Evolutionary conservation across 2,797 vertebrate genomes (phyloP), one percentile per base, ranked within the genome.

Genomic region (Aulostomus chinensis): DNA sequence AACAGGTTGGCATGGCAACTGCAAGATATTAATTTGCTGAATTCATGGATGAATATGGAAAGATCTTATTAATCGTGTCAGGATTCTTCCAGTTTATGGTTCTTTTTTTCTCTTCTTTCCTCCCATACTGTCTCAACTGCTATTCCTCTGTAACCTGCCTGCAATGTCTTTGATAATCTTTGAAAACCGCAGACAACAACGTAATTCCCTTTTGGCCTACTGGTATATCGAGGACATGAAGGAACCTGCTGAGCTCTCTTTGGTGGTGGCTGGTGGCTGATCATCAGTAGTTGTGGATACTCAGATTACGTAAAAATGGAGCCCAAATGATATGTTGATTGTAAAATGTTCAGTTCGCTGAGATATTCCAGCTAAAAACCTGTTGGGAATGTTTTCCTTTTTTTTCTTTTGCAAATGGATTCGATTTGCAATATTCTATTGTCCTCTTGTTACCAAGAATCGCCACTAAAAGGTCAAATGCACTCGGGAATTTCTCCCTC

Each of bases 1-100:
- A 70, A 80, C 72, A 41, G 74, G 84, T 90, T 89, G 86, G 72
- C 84, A 88, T 89, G 83, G 85, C 76, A 88, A 89, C 86, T 64
- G 76, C 72, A 74, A 78, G 54, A 60, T 54, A 66, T 63, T 53
- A 67, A 64, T 34, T n/a, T 71, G 45, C 67, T 76, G 56, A 58
- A 69, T 70, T 54, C 59, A 73, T 76, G 76, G 76, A 73, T 71
- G 55, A 59, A 56, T 61, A 21, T 30, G 47, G 53, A 61, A 32
- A 50, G 36, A 72, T 76, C 26, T 49, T 64, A 67, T 48, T 13
- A 28, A 38, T 59, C 50, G 49, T 63, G 38, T 65, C 45, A 49
- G 51, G 41, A 29, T 51, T 60, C 34, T 29, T 57, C 32, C 37
- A 28, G 30, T 60, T 46, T 39, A 47, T 50, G 43, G 31, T 47